Evolutionary conservation across 2,797 vertebrate genomes (phyloP), one percentile per base, ranked within the genome.

Genomic region (Lagocephalus sceleratus): DNA sequence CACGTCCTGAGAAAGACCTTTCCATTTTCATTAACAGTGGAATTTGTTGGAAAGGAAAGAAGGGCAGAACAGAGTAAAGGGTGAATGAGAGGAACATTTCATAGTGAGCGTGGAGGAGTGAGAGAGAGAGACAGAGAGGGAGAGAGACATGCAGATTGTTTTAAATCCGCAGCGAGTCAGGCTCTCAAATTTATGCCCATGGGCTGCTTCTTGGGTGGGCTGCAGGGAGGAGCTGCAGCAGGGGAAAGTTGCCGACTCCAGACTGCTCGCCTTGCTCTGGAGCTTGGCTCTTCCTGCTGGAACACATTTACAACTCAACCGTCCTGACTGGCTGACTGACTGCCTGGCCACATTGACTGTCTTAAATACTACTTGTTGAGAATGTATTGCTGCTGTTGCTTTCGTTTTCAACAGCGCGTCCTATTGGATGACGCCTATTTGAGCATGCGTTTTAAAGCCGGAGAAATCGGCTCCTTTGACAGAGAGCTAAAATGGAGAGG

Each of bases 131-230:
- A 62, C 68, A 57, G 62, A 57, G 78, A 63, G 40, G 3, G 40
- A 42, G 78, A 77, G 82, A 79, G 86, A 83, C 77, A 83, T 83
- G 76, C 84, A 91, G 89, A 91, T 91, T 89, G 90, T 89, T 90
- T 90, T 91, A 91, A 91, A 91, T 90, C 89, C 81, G 60, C 87
- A 87, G 87, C 90, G 81, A 92, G 86, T 91, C 90, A 91, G 84
- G 76, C 90, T 92, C 91, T 91, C 90, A 92, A 91, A 94, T 94
- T 91, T 93, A 94, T 93, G 91, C 91, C 92, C 90, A 92, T 92
- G 91, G 92, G 94, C 93, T 88, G 90, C 94, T 90, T 94, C 94
- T 95, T 96, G 94, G 94, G 94, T 96, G 94, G 94, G 93, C 95
- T 89, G 89, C 84, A 85, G 85, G 85, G 88, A 85, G 88, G 81